Evolutionary conservation across 2,888 invertebrate species (phyloP).

Genomic region (Pyralis farinalis): DNA sequence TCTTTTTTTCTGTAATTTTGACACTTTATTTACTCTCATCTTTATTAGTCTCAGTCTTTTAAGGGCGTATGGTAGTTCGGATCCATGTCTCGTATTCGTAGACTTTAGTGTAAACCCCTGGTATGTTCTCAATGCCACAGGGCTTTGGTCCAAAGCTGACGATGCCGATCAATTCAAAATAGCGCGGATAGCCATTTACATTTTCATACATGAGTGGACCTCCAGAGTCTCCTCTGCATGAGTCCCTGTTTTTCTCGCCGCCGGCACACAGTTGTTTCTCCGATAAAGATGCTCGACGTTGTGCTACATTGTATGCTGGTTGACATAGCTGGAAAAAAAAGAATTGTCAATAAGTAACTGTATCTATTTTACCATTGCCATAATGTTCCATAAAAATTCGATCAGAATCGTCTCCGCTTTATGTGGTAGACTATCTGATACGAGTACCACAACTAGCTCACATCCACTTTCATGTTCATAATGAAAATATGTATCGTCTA

Average conservation of each 20-base stretch:
- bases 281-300: slow-evolving; percentile 20
- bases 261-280: slow-evolving; percentile 77
- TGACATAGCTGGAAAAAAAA: slow-evolving; percentile 28
- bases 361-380: no score
- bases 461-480: no score
- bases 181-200: no score
- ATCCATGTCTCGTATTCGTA: slow-evolving; percentile 82
- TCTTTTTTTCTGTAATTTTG: no score
- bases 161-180: slow-evolving; percentile 64
- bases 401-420: no score
- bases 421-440: no score
- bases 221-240: slow-evolving; percentile 84
- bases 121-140: slow-evolving; percentile 79
- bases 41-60: neutral
- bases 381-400: no score
- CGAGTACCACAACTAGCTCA: no score
- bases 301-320: slow-evolving; percentile 12
- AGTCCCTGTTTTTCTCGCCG: slow-evolving; percentile 74
- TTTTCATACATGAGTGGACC: slow-evolving; percentile 80
- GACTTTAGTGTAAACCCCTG: slow-evolving; percentile 84
- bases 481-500: no score
- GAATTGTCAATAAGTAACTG: no score
- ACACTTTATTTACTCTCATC: no score
- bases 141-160: slow-evolving; percentile 83
- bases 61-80: slow-evolving; percentile 16